Percentiles rank a stretch among this genome's conserved stretches.
Evolutionary conservation across 2,888 invertebrate genomes (phyloP).

Genomic region (Lasioglossum oenotherae): DNA sequence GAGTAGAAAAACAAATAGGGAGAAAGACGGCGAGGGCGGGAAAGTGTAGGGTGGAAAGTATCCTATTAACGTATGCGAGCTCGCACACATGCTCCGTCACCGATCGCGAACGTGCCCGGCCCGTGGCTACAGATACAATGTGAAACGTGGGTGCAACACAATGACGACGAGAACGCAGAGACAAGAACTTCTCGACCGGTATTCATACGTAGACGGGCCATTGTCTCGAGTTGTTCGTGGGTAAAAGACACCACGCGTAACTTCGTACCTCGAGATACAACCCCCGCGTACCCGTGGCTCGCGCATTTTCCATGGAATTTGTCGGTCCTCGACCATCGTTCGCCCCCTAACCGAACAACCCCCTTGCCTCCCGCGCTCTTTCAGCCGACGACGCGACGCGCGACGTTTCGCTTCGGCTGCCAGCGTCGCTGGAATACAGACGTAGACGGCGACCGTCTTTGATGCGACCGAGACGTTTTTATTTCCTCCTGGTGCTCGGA

Average conservation of each 20-base stretch:
- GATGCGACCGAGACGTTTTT: slow-evolving; percentile 24
- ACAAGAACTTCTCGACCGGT: slow-evolving; percentile 64
- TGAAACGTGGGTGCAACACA: slow-evolving; percentile 46
- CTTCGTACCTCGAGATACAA: slow-evolving; percentile 31
- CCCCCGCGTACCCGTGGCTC: neutral
- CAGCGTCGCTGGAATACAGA: slow-evolving; percentile 12
- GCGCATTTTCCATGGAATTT: slow-evolving; percentile 50
- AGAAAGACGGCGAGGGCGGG: slow-evolving; percentile 22
- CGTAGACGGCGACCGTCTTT: slow-evolving; percentile 24
- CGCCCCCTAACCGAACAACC: neutral
- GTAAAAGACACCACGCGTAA: slow-evolving; percentile 69
- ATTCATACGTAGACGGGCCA: slow-evolving; percentile 69
- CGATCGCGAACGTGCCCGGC: slow-evolving; percentile 20
- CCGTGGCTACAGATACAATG: slow-evolving; percentile 50
- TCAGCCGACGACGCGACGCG: slow-evolving; percentile 25
- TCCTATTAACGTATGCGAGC: slow-evolving; percentile 37
- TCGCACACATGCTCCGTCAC: neutral
- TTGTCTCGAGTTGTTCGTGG: slow-evolving; percentile 72
- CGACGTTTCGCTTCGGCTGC: slow-evolving; percentile 38
- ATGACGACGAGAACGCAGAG: slow-evolving; percentile 59
- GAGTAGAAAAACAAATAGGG: neutral
- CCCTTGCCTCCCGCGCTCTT: slow-evolving; percentile 3
- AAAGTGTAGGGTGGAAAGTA: slow-evolving; percentile 59
- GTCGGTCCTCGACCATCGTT: slow-evolving; percentile 51
- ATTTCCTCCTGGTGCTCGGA: slow-evolving; percentile 11